Percentiles rank a stretch among this genome's conserved stretches.
These are phyloP conservation scores for Zaprionus tsacasi DNA, from an alignment of 1,140 invertebrate species.

Conservation along the genomic window DNA sequence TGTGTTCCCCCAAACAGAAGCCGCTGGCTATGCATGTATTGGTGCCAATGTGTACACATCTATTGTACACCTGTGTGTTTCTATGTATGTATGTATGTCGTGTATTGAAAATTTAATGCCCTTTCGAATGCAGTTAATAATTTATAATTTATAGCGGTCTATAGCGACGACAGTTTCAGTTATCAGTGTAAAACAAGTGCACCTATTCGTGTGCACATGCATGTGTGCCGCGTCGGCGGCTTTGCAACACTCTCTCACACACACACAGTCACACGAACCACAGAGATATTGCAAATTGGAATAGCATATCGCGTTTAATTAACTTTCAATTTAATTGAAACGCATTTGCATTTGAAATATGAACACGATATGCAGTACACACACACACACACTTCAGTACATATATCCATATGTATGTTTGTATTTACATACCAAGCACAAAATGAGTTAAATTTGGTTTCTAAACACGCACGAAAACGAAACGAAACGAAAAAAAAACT, in stretches of 20 bases:
- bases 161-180: constrained; percentile 2
- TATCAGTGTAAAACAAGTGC: not conserved
- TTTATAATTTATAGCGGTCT: constrained; percentile 11
- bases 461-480: constrained; percentile 65
- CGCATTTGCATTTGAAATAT: constrained; percentile 4
- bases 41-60: not conserved
- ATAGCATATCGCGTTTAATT: constrained; percentile 35
- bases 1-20: constrained; percentile 18
- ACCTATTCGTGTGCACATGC: constrained; percentile 1
- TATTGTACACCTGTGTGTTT: not conserved
- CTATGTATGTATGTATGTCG: not conserved
- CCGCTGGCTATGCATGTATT: not conserved
- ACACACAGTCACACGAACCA: constrained; percentile 4
- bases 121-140: constrained; percentile 13
- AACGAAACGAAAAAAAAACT: constrained; percentile 36
- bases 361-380: constrained; percentile 35
- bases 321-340: constrained; percentile 46
- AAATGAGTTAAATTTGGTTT: constrained; percentile 49
- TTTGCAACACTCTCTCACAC: no score
- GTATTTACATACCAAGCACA: constrained; percentile 12
- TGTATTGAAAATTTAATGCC: not conserved
- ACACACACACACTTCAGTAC: constrained; percentile 9
- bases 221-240: not conserved
- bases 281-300: constrained; percentile 13
- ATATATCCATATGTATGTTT: constrained; percentile 8